Percentiles rank a stretch among this genome's conserved stretches.
These are phyloP conservation scores for Stichodactyla helianthus DNA, from an alignment of 64 coral and sea anemone species.

Conservation along the genomic window DNA sequence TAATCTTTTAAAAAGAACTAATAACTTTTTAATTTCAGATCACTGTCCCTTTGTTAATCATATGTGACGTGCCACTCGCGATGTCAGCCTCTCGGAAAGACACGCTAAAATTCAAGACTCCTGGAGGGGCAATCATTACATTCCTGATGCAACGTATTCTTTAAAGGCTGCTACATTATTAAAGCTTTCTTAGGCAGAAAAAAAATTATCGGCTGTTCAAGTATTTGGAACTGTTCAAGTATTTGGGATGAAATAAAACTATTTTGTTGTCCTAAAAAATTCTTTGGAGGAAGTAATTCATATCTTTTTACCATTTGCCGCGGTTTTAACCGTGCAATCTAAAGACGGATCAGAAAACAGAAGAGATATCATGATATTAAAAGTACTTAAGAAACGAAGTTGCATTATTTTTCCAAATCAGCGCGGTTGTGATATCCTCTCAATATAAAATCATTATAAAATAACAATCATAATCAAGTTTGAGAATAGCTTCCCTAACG, in stretches of 20 bases:
- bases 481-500: neutral
- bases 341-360: too few species aligned
- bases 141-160: slow-evolving; percentile 19
- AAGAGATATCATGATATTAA: neutral
- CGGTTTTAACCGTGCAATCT: too few species aligned
- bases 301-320: too few species aligned
- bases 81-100: slow-evolving; percentile 16
- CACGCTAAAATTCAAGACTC: neutral
- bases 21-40: slow-evolving; percentile 99
- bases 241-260: too few species aligned
- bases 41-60: slow-evolving; percentile 85
- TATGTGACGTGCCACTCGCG: slow-evolving; percentile 54
- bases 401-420: neutral
- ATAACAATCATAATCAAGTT: neutral
- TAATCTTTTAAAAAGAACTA: slow-evolving; percentile 92
- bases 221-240: too few species aligned
- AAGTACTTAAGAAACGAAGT: neutral
- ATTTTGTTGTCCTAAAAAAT: too few species aligned
- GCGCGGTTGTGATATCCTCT: neutral
- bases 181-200: neutral
- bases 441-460: neutral
- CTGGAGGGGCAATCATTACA: slow-evolving; percentile 3
- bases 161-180: neutral
- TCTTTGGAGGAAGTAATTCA: too few species aligned
- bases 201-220: neutral